Evolutionary conservation across 1,140 invertebrate genomes (phyloP).

Genomic region (Brachionus plicatilis): DNA sequence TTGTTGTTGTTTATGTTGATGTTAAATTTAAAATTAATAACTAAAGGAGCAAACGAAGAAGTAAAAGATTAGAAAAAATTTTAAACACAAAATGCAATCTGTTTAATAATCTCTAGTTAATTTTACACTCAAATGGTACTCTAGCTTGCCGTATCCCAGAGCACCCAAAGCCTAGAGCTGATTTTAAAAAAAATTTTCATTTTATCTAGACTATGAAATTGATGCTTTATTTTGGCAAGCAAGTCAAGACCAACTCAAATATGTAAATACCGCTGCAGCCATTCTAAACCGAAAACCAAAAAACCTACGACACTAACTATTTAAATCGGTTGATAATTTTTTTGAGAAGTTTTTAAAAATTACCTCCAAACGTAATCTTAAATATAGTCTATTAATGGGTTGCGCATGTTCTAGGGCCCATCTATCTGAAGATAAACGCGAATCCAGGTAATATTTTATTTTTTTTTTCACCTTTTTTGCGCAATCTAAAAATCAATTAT

Average conservation of each 20-base stretch:
- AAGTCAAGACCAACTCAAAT: neutral
- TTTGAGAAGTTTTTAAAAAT: neutral
- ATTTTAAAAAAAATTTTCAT: neutral
- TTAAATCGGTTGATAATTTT: neutral
- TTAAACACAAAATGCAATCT: neutral
- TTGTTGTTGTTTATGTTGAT: constrained; percentile 26
- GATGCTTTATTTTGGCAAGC: neutral
- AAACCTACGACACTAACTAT: neutral
- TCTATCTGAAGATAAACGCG: constrained; percentile 8
- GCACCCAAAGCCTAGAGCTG: neutral
- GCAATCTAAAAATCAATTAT: too few relatives aligned
- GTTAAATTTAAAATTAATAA: constrained; percentile 13
- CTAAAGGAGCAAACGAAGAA: neutral
- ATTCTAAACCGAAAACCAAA: neutral
- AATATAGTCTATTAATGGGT: constrained; percentile 22
- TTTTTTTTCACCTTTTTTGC: neutral
- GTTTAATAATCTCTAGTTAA: neutral
- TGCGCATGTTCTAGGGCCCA: constrained; percentile 20
- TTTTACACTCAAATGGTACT: neutral
- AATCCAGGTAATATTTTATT: neutral
- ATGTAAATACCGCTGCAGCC: neutral
- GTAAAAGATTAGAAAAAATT: neutral
- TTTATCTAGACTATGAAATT: neutral
- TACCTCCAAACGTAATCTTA: neutral
- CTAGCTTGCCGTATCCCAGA: neutral